Evolutionary conservation across 1,140 invertebrate species (phyloP).

Genomic region (Triops longicaudatus): DNA sequence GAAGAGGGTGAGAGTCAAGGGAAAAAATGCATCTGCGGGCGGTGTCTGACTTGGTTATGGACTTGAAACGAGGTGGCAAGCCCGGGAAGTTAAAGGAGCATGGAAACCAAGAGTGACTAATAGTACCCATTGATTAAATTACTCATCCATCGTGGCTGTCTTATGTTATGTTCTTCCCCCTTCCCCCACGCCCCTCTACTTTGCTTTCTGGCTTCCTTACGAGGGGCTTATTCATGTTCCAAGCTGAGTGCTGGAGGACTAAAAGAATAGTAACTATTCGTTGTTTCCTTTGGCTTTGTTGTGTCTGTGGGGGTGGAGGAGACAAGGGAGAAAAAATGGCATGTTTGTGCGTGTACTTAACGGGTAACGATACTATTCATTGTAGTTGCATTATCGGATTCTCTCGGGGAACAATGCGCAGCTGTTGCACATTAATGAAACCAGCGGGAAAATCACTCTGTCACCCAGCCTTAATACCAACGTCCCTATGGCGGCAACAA

Average conservation of each 20-base stretch:
- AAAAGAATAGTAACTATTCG: neutral
- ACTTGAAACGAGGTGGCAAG: neutral
- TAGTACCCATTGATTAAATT: constrained; percentile 1
- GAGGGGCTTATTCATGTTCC: neutral
- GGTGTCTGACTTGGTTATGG: neutral
- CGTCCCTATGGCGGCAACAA: constrained; percentile 82
- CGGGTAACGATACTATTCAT: constrained; percentile 17
- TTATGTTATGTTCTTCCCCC: neutral
- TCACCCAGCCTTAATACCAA: constrained; percentile 92
- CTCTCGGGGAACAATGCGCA: constrained; percentile 88
- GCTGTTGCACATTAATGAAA: constrained; percentile 71
- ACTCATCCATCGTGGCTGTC: neutral
- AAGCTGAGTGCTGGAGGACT: neutral
- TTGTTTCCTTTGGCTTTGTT: neutral
- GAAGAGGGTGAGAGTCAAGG: neutral
- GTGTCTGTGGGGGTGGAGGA: neutral
- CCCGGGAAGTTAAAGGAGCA: neutral
- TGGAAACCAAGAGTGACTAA: neutral
- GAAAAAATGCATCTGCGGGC: neutral
- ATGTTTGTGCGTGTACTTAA: neutral
- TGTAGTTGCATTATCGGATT: constrained; percentile 61
- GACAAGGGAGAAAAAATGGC: neutral
- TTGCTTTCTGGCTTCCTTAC: constrained; percentile 15
- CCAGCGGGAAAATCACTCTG: constrained; percentile 72
- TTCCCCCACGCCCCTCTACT: neutral